phyloP scores from a whole-genome alignment of 2,888 invertebrate genomes.

The Ectemnius cavifrons region DNA sequence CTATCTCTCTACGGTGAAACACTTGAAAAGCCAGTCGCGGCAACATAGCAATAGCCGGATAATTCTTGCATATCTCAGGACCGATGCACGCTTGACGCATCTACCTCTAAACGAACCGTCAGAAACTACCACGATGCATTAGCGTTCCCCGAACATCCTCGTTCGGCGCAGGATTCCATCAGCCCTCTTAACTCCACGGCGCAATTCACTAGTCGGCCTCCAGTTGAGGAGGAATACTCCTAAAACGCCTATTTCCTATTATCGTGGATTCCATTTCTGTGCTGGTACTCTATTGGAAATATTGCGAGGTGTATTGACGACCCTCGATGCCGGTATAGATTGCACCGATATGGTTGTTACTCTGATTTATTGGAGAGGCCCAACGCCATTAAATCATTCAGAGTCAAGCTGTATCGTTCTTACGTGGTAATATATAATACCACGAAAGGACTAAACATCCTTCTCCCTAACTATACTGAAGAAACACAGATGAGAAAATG shows the following conservation, averaged over 20 bases:
- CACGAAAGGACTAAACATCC: too few species aligned
- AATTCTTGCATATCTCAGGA: slow-evolving; percentile 54
- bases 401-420: too few species aligned
- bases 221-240: slow-evolving; percentile 18
- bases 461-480: too few species aligned
- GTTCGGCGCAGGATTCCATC: slow-evolving; percentile 45
- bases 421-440: too few species aligned
- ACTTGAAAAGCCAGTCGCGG: slow-evolving; percentile 46
- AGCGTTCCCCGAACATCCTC: slow-evolving; percentile 35
- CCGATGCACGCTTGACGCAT: slow-evolving; percentile 33
- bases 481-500: too few species aligned
- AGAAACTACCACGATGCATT: slow-evolving; percentile 44
- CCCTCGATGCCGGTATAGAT: too few species aligned
- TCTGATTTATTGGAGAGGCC: too few species aligned
- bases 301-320: slow-evolving; percentile 28
- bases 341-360: neutral
- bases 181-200: slow-evolving; percentile 20
- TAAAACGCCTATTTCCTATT: slow-evolving; percentile 32
- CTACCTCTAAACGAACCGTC: slow-evolving; percentile 23
- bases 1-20: slow-evolving; percentile 35
- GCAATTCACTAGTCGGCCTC: neutral
- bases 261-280: slow-evolving; percentile 38
- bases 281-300: slow-evolving; percentile 20
- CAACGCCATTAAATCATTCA: too few species aligned
- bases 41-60: slow-evolving; percentile 41